These are phyloP conservation scores for Drosophila melanosoma DNA, from an alignment of 2,888 invertebrate genomes.

Conservation along the genomic window DNA sequence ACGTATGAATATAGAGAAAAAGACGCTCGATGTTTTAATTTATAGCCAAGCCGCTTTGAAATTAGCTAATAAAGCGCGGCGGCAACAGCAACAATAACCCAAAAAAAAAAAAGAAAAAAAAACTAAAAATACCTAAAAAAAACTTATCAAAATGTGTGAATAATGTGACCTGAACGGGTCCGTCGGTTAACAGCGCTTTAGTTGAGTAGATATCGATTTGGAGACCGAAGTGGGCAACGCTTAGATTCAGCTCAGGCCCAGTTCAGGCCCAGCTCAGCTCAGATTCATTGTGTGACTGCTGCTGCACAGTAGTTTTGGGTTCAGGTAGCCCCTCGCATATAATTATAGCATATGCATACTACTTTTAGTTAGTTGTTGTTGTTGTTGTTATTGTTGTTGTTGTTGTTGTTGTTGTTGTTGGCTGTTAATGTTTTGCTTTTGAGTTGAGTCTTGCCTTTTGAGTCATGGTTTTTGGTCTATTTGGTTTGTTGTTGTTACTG, in stretches of 20 bases:
- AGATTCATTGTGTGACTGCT: constrained; percentile 21
- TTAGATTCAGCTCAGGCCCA: constrained; percentile 5
- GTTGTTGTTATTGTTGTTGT: neutral
- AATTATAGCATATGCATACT: constrained; percentile 24
- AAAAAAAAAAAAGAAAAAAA: constrained; percentile 3
- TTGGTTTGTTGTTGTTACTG: neutral
- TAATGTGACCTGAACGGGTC: constrained; percentile 75
- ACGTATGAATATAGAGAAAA: constrained; percentile 10
- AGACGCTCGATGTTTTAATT: constrained; percentile 71
- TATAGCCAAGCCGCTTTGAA: constrained; percentile 78
- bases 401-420: neutral
- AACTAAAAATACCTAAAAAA: constrained; percentile 23
- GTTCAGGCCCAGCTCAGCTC: constrained; percentile 1
- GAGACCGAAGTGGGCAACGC: neutral
- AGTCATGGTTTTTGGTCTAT: neutral
- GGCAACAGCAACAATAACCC: constrained; percentile 33
- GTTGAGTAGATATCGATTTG: neutral
- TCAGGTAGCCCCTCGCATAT: constrained; percentile 49
- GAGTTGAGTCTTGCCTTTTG: neutral
- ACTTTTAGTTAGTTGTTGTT: constrained; percentile 14
- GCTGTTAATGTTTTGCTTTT: constrained; percentile 1
- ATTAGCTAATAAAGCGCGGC: constrained; percentile 72
- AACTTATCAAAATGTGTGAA: constrained; percentile 73
- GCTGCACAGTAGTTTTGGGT: constrained; percentile 54
- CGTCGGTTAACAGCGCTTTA: constrained; percentile 40